A percentile compares a stretch with the other conserved stretches of the same genome.
Conservation (phyloP, 92 coral and sea anemone genomes). For the Bergia sp. region DNA sequence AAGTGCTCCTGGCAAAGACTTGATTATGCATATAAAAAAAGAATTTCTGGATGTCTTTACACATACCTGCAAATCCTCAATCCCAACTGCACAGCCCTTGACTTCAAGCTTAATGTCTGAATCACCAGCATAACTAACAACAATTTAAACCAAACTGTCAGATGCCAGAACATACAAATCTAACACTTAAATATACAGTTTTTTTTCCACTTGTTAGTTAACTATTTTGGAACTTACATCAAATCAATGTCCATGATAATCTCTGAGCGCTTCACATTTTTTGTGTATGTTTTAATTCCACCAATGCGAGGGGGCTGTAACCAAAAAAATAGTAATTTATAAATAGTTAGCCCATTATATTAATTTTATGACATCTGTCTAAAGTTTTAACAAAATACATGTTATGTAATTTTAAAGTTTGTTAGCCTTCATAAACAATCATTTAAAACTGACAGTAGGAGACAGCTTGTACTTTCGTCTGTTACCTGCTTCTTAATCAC, state of each 20-base stretch:
- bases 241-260: constrained; percentile 97
- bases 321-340: not conserved
- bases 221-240: constrained; percentile 68
- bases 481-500: no score
- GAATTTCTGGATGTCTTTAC: not conserved
- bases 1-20: not conserved
- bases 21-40: not conserved
- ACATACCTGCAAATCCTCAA: constrained; percentile 95
- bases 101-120: constrained; percentile 90
- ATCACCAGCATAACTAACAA: constrained; percentile 89
- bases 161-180: not conserved
- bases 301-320: constrained; percentile 98
- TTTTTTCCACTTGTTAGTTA: not conserved
- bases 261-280: constrained; percentile 96
- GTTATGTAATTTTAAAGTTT: no score
- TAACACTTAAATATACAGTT: no score
- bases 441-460: no score
- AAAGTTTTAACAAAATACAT: no score
- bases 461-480: no score
- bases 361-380: not conserved
- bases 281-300: constrained; percentile 94
- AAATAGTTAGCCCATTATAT: not conserved
- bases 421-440: no score
- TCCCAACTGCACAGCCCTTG: constrained; percentile 87
- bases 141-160: not conserved